Evolutionary conservation across 2,888 invertebrate genomes (phyloP), one percentile per base, ranked within the genome.

Genomic region (Iselma pallidipennis): DNA sequence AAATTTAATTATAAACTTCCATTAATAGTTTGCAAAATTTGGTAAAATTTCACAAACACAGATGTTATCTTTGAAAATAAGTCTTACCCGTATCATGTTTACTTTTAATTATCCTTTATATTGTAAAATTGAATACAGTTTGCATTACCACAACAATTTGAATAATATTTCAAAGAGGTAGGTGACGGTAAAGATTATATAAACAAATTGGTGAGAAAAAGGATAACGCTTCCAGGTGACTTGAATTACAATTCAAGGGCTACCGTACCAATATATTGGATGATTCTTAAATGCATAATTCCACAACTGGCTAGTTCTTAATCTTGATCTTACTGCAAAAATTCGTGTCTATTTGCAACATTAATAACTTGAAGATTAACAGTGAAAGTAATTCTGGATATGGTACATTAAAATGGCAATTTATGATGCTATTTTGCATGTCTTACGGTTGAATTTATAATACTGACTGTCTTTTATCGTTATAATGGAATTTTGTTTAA

Each of bases 361-460:
- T n/a, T n/a, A n/a, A n/a, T n/a, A n/a, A n/a, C n/a, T n/a, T n/a
- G n/a, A n/a, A n/a, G n/a, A n/a, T n/a, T n/a, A n/a, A n/a, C n/a
- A n/a, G n/a, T n/a, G n/a, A n/a, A n/a, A n/a, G n/a, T n/a, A n/a
- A n/a, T n/a, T n/a, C n/a, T n/a, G n/a, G n/a, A n/a, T n/a, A n/a
- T n/a, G n/a, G n/a, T n/a, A n/a, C n/a, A n/a, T n/a, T n/a, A n/a
- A n/a, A n/a, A n/a, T n/a, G n/a, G n/a, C n/a, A n/a, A n/a, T n/a
- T n/a, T n/a, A n/a, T n/a, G n/a, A n/a, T n/a, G n/a, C n/a, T n/a
- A n/a, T n/a, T n/a, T n/a, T n/a, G n/a, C n/a, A n/a, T n/a, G n/a
- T n/a, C n/a, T n/a, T n/a, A n/a, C n/a, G n/a, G n/a, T 57, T 56
- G 49, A 56, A 57, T 50, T 50, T 49, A 45, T 45, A 56, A 56